Base-by-base conservation (phyloP, 2,113 vertebrate genomes). In the Podarcis raffonei region DNA sequence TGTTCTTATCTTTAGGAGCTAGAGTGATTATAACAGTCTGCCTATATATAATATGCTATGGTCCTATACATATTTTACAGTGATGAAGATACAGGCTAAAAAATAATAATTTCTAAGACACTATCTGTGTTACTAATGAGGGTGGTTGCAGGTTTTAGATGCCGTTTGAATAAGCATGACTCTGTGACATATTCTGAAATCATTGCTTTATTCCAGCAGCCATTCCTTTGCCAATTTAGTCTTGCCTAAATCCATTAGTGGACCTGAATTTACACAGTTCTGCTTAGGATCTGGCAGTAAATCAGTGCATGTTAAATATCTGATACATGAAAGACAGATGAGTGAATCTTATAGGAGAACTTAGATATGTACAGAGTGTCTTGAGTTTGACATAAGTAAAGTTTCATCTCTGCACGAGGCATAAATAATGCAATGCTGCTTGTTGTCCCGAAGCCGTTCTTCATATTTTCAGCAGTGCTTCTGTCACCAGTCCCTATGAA, bases 341-440 rank as follows among this genome's bases (percentile, higher is more conserved):
- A 4, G 66, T 23, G 22, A 25, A 53, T 27, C 59, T 42, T 77
- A 76, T 27, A 65, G 15, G 81, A 27, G n/a, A 88, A 53, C 27
- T 12, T 83, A 88, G 30, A 88, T 65, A 75, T 37, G 81, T 37
- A 74, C 68, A 35, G 30, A 65, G 30, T 48, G 35, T 35, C 12
- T 83, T 75, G 35, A 83, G 57, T 81, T 32, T 83, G 80, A 65
- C 39, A 8, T 88, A 83, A 48, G 75, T 65, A 75, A 88, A 81
- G 62, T 48, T 83, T 83, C 11, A 83, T 75, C 76, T 88, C 37
- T 57, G 6, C 37, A 88, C 42, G 57, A 76, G 27, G 25, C 57
- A 82, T 83, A 35, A 82, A 82, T 81, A 82, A 83, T 88, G 59
- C 27, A 75, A 15, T 25, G 20, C 11, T 75, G 27, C 69, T 82